These are phyloP conservation scores for Enhydra lutris DNA, from an alignment of 2,113 vertebrate genomes.

Conservation along the genomic window DNA sequence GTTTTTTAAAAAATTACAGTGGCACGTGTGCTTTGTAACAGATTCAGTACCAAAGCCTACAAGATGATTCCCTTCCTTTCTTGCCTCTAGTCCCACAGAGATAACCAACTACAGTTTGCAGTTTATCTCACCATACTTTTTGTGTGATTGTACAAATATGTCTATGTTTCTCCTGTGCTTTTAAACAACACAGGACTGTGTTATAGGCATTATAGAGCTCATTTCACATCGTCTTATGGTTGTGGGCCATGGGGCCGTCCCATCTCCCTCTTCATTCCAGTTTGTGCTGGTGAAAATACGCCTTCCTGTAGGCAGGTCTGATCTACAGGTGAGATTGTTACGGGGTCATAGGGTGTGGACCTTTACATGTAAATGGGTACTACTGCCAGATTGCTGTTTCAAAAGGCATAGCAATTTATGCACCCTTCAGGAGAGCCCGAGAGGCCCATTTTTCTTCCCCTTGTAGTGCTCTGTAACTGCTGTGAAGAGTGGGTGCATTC, in stretches of 20 bases:
- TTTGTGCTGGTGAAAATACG: neutral
- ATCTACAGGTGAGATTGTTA: neutral
- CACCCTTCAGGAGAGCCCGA: neutral
- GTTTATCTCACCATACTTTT: neutral
- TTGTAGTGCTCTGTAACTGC: neutral
- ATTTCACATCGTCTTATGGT: neutral
- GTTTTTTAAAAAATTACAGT: neutral
- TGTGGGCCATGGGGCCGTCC: neutral
- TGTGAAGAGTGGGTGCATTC: neutral
- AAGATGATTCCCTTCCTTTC: neutral
- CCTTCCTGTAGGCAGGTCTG: neutral
- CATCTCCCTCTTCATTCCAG: rapidly evolving
- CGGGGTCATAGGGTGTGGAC: neutral
- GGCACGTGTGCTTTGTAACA: neutral
- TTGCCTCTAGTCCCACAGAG: neutral
- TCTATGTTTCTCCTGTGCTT: neutral
- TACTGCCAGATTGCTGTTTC: neutral
- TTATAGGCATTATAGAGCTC: rapidly evolving
- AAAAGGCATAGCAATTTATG: neutral
- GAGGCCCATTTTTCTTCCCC: neutral
- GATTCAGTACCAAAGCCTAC: neutral
- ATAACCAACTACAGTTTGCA: neutral
- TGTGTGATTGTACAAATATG: neutral
- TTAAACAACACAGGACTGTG: neutral
- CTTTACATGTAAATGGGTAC: no score